A percentile compares a stretch with the other conserved stretches of the same genome.
These are phyloP conservation scores for Sarcophaga rosellei DNA, from an alignment of 2,888 invertebrate species.

Conservation along the genomic window DNA sequence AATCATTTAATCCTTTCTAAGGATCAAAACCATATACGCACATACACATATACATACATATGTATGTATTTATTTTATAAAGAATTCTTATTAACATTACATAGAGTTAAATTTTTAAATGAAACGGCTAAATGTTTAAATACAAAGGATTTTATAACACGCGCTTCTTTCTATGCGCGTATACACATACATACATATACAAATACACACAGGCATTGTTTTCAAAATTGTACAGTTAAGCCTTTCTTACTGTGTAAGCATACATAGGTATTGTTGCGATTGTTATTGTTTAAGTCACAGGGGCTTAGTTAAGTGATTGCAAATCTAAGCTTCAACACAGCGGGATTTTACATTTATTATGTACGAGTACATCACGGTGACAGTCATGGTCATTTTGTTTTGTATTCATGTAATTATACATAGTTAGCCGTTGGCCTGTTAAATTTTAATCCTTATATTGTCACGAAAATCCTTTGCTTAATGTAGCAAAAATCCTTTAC, in stretches of 20 bases:
- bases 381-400: not conserved
- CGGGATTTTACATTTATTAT: not conserved
- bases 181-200: not conserved
- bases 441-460: slow-evolving; percentile 38
- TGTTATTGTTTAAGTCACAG: not conserved
- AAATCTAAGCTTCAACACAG: not conserved
- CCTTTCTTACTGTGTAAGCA: not conserved
- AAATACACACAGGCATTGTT: no score
- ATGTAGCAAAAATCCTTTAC: slow-evolving; percentile 51
- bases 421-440: no score
- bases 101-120: slow-evolving; percentile 28
- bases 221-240: not conserved
- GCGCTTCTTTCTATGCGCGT: slow-evolving; percentile 9
- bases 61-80: not conserved
- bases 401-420: not conserved
- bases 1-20: slow-evolving; percentile 44
- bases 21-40: not conserved
- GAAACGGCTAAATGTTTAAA: slow-evolving; percentile 32
- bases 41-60: no score
- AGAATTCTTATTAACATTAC: slow-evolving; percentile 23
- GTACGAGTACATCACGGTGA: not conserved
- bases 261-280: not conserved
- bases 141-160: slow-evolving; percentile 50
- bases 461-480: slow-evolving; percentile 57
- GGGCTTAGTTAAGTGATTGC: slow-evolving; percentile 18